Base-by-base conservation (phyloP, 2,888 invertebrate genomes). In the Eupithecia exiguata region DNA sequence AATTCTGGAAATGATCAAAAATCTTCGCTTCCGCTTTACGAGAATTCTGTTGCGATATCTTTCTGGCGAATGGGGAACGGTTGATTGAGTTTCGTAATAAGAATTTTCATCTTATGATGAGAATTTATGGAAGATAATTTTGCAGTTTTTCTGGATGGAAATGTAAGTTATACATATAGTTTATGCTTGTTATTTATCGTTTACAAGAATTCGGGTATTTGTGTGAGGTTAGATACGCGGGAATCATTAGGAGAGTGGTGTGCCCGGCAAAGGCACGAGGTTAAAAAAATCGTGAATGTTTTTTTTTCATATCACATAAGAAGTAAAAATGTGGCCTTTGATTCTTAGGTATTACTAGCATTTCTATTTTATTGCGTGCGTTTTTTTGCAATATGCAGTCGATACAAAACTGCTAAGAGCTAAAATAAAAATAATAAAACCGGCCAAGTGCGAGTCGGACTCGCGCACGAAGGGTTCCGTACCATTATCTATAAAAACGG, bases 1-100 rank as follows among this genome's bases (percentile, higher is more conserved):
- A 66, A 66, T 40, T 66, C 66, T 38, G 38, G 66, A 66, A 66
- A 40, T 66, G 66, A 66, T 66, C 66, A 66, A 66, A 65, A 66
- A 66, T 66, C 66, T 40, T 40, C 66, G 66, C 40, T 66, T 66
- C 66, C 66, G 66, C 21, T 66, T 66, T 66, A 66, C 25, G 66
- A 40, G 40, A 66, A 66, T 43, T 10, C 65, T 38, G 21, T 65
- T 36, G 14, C 66, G 66, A 43, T 38, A 66, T 66, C 38, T 21
- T 30, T 62, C 62, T 58, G 21, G 21, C 3, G 12, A 35, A 35
- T 35, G 62, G 62, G 35, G 62, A 18, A 38, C 36, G 63, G n/a
- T 36, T 65, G 63, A 65, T 38, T 43, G 38, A 65, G 63, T n/a
- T 65, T n/a, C 38, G 36, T 65, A 21, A 38, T 65, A 65, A 69